phyloP scores from a whole-genome alignment of 1,140 invertebrate species.

The Centruroides sculpturatus region DNA sequence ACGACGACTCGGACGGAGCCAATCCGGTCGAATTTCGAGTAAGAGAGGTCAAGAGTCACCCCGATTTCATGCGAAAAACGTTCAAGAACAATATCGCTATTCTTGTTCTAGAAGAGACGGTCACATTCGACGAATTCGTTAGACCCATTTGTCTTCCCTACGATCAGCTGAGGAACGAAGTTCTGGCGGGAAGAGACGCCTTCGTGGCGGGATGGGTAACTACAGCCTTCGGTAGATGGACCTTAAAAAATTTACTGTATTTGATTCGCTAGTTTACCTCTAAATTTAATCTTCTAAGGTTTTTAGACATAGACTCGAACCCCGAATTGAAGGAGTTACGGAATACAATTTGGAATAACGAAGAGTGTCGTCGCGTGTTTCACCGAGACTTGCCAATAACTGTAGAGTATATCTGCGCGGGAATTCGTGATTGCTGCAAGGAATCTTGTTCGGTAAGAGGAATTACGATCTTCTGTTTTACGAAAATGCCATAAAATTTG shows the following conservation, averaged over 20 bases:
- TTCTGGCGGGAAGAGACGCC: slow-evolving; percentile 33
- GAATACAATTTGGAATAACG: neutral
- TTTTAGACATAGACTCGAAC: too few relatives aligned
- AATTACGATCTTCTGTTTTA: too few relatives aligned
- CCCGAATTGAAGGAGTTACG: neutral
- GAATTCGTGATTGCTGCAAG: slow-evolving; percentile 33
- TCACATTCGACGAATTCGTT: slow-evolving; percentile 43
- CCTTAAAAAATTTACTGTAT: too few relatives aligned
- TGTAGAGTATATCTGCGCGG: slow-evolving; percentile 52
- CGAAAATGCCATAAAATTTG: too few relatives aligned
- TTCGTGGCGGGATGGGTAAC: slow-evolving; percentile 62
- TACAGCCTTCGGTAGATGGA: slow-evolving; percentile 1
- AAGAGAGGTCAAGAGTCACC: slow-evolving; percentile 26
- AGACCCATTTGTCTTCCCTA: slow-evolving; percentile 60
- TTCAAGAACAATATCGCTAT: slow-evolving; percentile 26
- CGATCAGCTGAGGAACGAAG: slow-evolving; percentile 29
- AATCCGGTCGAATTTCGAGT: slow-evolving; percentile 46
- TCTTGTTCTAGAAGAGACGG: slow-evolving; percentile 22
- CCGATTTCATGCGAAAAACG: slow-evolving; percentile 31
- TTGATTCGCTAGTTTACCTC: too few relatives aligned
- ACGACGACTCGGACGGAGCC: slow-evolving; percentile 41
- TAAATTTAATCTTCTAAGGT: too few relatives aligned
- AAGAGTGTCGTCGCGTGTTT: slow-evolving; percentile 5
- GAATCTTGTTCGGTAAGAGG: too few relatives aligned
- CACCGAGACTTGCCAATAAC: slow-evolving; percentile 10